Percentiles rank a stretch among this genome's conserved stretches.
Evolutionary conservation across 2,888 invertebrate genomes (phyloP).

Genomic region (Dorcus hopei): DNA sequence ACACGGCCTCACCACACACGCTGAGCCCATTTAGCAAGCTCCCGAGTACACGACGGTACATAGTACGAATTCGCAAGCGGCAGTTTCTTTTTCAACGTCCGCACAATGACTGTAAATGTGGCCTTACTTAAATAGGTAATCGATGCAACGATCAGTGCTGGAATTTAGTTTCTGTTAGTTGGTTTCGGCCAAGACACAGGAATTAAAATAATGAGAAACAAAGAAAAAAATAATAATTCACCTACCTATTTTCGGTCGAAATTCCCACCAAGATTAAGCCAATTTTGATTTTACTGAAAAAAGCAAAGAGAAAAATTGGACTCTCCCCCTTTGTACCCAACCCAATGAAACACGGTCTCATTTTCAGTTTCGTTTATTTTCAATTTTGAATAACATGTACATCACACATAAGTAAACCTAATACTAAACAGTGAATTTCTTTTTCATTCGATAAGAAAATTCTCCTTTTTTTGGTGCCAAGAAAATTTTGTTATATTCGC

Average conservation of each 20-base stretch:
- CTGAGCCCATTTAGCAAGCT: conserved; percentile 31
- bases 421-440: conserved; percentile 35
- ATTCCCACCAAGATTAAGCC: conserved; percentile 20
- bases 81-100: conserved; percentile 4
- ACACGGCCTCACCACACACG: conserved; percentile 35
- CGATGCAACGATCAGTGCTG: conserved; percentile 36
- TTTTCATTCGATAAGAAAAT: conserved; percentile 19
- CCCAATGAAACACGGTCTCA: conserved; percentile 17
- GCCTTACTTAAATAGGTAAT: conserved; percentile 6
- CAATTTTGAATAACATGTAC: conserved; percentile 53
- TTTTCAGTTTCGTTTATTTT: conserved; percentile 47
- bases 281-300: conserved; percentile 17
- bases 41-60: conserved; percentile 31
- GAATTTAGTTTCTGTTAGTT: conserved; percentile 45
- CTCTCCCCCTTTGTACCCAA: neutral
- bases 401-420: conserved; percentile 51
- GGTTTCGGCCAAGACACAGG: conserved; percentile 22
- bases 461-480: conserved; percentile 38
- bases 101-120: conserved; percentile 5
- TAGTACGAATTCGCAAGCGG: conserved; percentile 28
- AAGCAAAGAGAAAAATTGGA: conserved; percentile 13
- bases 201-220: conserved; percentile 23
- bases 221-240: conserved; percentile 40
- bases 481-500: conserved; percentile 47
- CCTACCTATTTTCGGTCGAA: conserved; percentile 41